Evolutionary conservation across 2,797 vertebrate species (phyloP), one percentile per base, ranked within the genome.

Genomic region (Lerista edwardsae): DNA sequence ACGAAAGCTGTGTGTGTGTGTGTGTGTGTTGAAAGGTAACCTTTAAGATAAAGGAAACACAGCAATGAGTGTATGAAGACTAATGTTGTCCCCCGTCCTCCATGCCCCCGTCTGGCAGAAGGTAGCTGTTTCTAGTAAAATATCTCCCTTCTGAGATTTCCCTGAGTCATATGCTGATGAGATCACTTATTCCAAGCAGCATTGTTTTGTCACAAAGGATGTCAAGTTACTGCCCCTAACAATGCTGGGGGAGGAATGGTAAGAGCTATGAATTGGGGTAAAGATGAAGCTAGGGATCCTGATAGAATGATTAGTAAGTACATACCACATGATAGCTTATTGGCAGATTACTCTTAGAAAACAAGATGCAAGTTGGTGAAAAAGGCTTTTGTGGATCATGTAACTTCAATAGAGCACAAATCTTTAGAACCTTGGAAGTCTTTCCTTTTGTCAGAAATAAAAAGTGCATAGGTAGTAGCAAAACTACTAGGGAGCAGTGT

Each of bases 11-110:
- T 89, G 86, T 90, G 85, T 91, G 94, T 85, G 75, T 64, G 76
- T 80, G 88, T 31, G n/a, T 21, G 67, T 86, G 79, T 85, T 77
- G 96, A 96, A 95, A 95, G 96, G 96, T 96, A 93, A 95, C 90
- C 91, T 91, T 92, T 90, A 89, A 87, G 82, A 91, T 92, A 94
- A 76, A 83, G 94, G 94, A 91, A n/a, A 80, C 44, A 84, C 57
- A 91, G 96, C 90, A 94, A 97, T 97, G 96, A 96, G 93, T 97
- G 94, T 96, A 1, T 34, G 34, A 36, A 67, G 64, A 82, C 75
- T 39, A 69, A 34, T 59, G 1, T 79, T n/a, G n/a, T n/a, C n/a
- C n/a, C n/a, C 11, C 10, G 31, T 3, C 1, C 57, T 39, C 78
- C 61, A 1, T 1, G 2, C 44, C 1, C 65, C 39, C 34, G 1